These are phyloP conservation scores for Heteractis magnifica DNA, from an alignment of 92 coral and sea anemone species.

Conservation along the genomic window DNA sequence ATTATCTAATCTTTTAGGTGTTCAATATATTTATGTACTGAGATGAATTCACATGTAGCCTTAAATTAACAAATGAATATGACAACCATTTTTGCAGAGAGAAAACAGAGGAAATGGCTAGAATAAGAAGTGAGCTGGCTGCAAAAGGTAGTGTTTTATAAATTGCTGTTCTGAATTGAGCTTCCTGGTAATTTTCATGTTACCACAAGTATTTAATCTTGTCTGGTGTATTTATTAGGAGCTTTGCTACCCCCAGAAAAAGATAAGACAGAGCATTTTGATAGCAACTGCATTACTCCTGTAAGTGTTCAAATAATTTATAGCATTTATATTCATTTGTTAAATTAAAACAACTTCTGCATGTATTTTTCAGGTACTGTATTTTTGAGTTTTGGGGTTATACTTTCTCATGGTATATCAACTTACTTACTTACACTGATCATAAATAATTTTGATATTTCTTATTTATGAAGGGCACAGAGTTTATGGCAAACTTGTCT, in stretches of 20 bases:
- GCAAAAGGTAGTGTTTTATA: slow-evolving; percentile 59
- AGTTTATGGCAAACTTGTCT: slow-evolving; percentile 94
- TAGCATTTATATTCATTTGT: no score
- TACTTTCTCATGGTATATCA: background rate
- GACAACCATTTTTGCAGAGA: slow-evolving; percentile 49
- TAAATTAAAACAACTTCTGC: no score
- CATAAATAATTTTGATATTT: background rate
- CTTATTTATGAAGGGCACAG: slow-evolving; percentile 74
- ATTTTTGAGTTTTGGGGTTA: background rate
- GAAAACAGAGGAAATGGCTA: slow-evolving; percentile 76
- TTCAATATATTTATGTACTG: no score
- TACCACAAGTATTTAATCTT: background rate
- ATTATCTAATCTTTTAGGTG: no score
- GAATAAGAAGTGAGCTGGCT: slow-evolving; percentile 71
- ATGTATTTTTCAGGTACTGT: background rate
- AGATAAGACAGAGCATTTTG: slow-evolving; percentile 97
- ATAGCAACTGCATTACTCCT: slow-evolving; percentile 98
- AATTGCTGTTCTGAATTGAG: no score
- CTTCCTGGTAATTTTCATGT: background rate
- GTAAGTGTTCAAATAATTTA: slow-evolving; percentile 49
- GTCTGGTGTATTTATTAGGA: slow-evolving; percentile 44
- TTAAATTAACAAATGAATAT: no score
- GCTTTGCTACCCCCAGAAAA: slow-evolving; percentile 88
- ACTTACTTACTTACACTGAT: no score
- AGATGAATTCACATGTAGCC: no score